phyloP scores from a whole-genome alignment of 64 coral and sea anemone species.

The Hydrozoanthus tunicans region DNA sequence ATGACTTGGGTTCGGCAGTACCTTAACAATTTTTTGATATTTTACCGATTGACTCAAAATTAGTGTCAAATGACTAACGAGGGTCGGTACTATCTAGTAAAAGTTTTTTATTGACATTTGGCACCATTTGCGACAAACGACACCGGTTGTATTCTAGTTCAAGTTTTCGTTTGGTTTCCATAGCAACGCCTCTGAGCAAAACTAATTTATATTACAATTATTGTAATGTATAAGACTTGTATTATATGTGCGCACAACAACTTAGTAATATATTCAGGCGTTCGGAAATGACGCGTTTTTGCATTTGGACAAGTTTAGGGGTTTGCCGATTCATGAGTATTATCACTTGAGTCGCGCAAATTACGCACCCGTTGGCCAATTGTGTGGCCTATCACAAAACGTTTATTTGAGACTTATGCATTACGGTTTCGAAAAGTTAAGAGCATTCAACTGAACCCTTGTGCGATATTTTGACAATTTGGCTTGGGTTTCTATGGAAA shows the following conservation, averaged over 20 bases:
- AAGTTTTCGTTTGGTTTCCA: neutral
- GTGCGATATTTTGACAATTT: neutral
- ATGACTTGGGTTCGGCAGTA: neutral
- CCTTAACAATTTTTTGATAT: neutral
- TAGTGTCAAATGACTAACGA: neutral
- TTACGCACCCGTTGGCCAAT: neutral
- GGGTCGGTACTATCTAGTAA: neutral
- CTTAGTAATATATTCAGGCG: neutral
- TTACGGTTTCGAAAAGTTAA: neutral
- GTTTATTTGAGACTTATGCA: neutral
- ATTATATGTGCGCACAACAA: neutral
- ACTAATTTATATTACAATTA: neutral
- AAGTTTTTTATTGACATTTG: neutral
- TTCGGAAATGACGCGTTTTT: neutral
- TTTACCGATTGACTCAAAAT: conserved; percentile 7
- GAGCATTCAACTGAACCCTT: neutral
- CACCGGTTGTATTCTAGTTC: neutral
- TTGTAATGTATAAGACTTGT: neutral
- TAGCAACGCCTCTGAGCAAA: neutral
- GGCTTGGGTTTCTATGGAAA: neutral
- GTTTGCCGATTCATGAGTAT: neutral
- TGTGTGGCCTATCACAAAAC: neutral
- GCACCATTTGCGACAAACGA: neutral
- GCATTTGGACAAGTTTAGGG: neutral
- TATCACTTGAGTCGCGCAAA: neutral